A percentile compares a stretch with the other conserved stretches of the same genome.
phyloP scores from a whole-genome alignment of 2,797 vertebrate species.

The Onychomys torridus region DNA sequence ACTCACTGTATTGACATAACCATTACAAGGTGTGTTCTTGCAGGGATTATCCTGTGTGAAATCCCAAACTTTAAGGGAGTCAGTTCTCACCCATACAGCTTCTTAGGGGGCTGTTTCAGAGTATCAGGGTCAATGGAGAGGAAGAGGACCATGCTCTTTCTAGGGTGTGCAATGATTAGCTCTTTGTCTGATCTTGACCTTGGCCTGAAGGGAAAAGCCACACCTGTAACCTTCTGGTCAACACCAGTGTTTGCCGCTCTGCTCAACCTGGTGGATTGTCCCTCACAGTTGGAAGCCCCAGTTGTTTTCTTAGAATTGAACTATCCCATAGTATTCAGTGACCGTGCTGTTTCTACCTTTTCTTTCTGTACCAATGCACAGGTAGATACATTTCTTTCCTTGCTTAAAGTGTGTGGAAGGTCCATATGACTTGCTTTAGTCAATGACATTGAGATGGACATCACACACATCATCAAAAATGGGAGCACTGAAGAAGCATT shows the following conservation, averaged over 20 bases:
- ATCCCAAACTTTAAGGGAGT: not conserved
- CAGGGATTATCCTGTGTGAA: not conserved
- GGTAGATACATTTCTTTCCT: not conserved
- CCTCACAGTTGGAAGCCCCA: not conserved
- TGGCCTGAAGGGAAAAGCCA: not conserved
- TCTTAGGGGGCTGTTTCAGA: not conserved
- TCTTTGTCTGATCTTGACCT: not conserved
- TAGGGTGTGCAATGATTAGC: not conserved
- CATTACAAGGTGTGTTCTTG: not conserved
- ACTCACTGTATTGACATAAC: not conserved
- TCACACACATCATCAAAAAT: not conserved
- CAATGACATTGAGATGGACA: not conserved
- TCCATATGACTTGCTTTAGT: not conserved
- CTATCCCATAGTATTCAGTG: not conserved
- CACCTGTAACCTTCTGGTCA: not conserved
- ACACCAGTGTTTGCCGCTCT: not conserved
- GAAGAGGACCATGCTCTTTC: not conserved
- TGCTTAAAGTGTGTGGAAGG: not conserved
- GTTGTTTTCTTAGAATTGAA: not conserved
- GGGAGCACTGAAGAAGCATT: not conserved
- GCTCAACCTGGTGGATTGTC: fast-evolving
- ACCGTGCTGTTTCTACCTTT: not conserved
- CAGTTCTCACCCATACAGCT: not conserved
- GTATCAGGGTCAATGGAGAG: not conserved
- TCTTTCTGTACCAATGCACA: not conserved